Evolutionary conservation across 2,888 invertebrate genomes (phyloP).

Genomic region (Tenthredo distinguenda): DNA sequence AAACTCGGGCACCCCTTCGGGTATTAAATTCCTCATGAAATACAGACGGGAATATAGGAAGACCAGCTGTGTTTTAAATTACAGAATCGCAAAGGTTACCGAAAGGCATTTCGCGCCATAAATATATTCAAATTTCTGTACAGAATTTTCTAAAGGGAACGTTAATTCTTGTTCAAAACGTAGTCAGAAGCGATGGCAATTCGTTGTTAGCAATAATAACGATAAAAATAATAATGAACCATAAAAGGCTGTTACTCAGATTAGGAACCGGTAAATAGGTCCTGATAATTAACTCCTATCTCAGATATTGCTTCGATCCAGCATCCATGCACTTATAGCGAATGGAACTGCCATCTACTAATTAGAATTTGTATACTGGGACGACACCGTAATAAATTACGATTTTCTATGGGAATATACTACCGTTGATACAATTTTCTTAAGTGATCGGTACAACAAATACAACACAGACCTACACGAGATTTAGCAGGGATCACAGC

Average conservation of each 20-base stretch:
- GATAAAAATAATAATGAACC: neutral
- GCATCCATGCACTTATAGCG: neutral
- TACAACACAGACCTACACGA: neutral
- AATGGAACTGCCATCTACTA: neutral
- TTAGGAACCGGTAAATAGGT: neutral
- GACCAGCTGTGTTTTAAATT: slow-evolving; percentile 42
- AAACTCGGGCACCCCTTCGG: neutral
- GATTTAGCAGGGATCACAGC: neutral
- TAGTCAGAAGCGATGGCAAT: neutral
- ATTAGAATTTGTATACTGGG: neutral
- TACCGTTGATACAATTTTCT: slow-evolving; percentile 30
- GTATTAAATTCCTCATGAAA: slow-evolving; percentile 43
- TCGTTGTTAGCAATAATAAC: neutral
- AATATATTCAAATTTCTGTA: neutral
- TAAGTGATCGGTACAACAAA: neutral
- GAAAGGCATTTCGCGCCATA: neutral
- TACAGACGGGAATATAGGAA: neutral
- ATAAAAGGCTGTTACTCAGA: neutral
- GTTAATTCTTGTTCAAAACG: neutral
- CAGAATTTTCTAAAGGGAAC: neutral
- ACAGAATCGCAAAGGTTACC: slow-evolving; percentile 34
- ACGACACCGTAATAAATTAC: neutral
- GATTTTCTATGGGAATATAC: neutral
- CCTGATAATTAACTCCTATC: neutral
- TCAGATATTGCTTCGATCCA: neutral